Evolutionary conservation across 2,888 invertebrate species (phyloP).

Genomic region (Macrostomum cliftonense): DNA sequence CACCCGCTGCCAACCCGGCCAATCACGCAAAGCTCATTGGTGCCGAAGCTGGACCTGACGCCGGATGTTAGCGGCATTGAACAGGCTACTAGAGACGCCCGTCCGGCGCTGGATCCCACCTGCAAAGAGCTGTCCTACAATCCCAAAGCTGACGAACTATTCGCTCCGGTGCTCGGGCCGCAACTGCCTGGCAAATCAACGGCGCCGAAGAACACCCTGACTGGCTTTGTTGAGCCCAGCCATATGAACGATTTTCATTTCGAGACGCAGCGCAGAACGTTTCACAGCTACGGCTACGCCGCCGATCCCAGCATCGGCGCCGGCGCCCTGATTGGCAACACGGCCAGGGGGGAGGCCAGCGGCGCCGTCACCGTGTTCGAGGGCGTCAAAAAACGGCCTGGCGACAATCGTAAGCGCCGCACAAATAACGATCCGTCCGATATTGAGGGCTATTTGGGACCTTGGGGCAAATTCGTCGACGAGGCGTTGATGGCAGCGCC

Average conservation of each 20-base stretch:
- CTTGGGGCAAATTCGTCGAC: conserved; percentile 84
- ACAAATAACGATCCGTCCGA: conserved; percentile 76
- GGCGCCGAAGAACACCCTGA: conserved; percentile 69
- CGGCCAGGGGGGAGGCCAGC: conserved; percentile 51
- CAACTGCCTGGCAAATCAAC: no score
- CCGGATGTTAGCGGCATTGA: no score
- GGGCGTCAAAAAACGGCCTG: conserved; percentile 45
- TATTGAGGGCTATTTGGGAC: conserved; percentile 80
- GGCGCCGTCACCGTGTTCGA: conserved; percentile 78
- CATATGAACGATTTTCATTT: conserved; percentile 90
- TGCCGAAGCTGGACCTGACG: no score
- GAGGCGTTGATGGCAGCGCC: conserved; percentile 74
- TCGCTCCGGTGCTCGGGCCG: conserved; percentile 50
- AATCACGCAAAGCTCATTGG: no score
- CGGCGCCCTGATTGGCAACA: conserved; percentile 43
- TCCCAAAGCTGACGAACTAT: conserved; percentile 80
- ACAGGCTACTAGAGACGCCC: no score
- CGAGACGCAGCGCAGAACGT: conserved; percentile 82
- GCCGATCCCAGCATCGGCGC: conserved; percentile 68
- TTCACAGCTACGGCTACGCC: conserved; percentile 78
- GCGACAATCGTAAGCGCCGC: conserved; percentile 49
- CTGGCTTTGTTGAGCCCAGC: conserved; percentile 81
- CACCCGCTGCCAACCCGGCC: no score
- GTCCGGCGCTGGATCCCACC: conserved; percentile 48
- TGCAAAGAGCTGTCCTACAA: conserved; percentile 67